Conservation (phyloP, 2,113 vertebrate species). For the Campylorhamphus procurvoides region DNA sequence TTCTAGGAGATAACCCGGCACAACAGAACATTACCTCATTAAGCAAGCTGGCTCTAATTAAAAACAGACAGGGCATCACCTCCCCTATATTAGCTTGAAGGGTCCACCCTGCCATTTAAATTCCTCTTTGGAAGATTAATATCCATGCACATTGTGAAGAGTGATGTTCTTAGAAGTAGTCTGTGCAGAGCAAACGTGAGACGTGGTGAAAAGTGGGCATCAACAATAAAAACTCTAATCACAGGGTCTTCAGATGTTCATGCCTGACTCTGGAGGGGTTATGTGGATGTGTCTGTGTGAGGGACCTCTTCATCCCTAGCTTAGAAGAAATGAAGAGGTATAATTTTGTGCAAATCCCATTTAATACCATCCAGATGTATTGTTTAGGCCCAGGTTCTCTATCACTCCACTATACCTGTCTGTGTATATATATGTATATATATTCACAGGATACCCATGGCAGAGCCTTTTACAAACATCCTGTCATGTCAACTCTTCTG, state of each 20-base stretch:
- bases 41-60: slow-evolving; percentile 70
- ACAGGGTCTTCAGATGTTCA: background rate
- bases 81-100: background rate
- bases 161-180: background rate
- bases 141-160: background rate
- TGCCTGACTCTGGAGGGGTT: background rate
- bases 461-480: background rate
- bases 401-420: background rate
- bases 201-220: background rate
- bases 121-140: slow-evolving; percentile 40
- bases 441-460: background rate
- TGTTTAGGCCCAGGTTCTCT: background rate
- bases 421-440: background rate
- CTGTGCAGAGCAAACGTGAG: background rate
- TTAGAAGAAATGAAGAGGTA: background rate
- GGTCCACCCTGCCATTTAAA: slow-evolving; percentile 21
- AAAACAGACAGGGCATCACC: slow-evolving; percentile 56
- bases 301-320: background rate
- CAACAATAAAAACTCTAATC: background rate
- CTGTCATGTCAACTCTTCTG: background rate
- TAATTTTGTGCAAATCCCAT: background rate
- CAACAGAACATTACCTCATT: slow-evolving; percentile 70
- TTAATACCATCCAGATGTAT: background rate
- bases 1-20: slow-evolving; percentile 68
- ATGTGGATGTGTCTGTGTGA: background rate